phyloP scores from a whole-genome alignment of 2,797 vertebrate species.

The Sebastes dallii region DNA sequence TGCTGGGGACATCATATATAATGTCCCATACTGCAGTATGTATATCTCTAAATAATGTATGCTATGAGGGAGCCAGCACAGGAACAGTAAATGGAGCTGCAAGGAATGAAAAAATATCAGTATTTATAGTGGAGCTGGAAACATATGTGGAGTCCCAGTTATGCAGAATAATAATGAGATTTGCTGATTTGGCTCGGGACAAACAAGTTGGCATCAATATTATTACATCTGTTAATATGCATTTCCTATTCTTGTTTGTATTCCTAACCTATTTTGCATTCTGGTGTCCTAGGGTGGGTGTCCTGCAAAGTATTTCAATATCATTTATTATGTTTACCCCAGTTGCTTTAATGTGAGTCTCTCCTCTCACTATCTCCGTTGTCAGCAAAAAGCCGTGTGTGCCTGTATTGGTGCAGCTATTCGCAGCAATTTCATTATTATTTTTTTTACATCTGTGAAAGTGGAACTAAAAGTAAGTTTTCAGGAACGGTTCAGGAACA shows the following conservation, averaged over 20 bases:
- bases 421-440: neutral
- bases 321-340: conserved; percentile 8
- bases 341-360: conserved; percentile 12
- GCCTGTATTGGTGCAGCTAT: neutral
- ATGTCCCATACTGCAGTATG: conserved; percentile 21
- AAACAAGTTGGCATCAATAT: conserved; percentile 17
- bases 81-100: conserved; percentile 6
- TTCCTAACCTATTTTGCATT: conserved; percentile 15
- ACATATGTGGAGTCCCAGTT: conserved; percentile 40
- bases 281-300: neutral
- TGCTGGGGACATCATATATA: conserved; percentile 15
- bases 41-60: neutral
- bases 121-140: conserved; percentile 23
- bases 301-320: conserved; percentile 3
- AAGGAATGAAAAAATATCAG: conserved; percentile 18
- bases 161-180: conserved; percentile 43
- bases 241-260: conserved; percentile 27
- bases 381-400: conserved; percentile 13
- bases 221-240: conserved; percentile 32
- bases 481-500: neutral
- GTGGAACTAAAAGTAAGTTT: neutral
- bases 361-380: neutral
- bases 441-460: neutral
- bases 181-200: conserved; percentile 17
- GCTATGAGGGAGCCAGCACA: conserved; percentile 14